Conservation (phyloP, 2,888 invertebrate genomes). For the Osmoderma eremita region DNA sequence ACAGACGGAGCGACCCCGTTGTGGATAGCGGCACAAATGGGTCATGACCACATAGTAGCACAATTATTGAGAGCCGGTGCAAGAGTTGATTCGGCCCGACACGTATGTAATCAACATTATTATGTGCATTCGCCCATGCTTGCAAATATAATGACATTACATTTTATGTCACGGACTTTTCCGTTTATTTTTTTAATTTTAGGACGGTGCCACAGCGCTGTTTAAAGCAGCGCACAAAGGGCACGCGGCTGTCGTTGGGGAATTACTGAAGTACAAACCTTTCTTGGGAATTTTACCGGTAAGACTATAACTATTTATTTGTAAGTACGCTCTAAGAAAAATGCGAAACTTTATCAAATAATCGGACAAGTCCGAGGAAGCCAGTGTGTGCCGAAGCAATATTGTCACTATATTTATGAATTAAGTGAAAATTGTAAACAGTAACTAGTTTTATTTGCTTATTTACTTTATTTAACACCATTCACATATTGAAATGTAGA, state of each 20-base stretch:
- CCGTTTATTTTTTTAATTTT: slow-evolving; percentile 52
- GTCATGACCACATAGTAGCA: slow-evolving; percentile 83
- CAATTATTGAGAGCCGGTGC: slow-evolving; percentile 83
- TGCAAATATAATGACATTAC: background rate
- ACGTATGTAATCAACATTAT: slow-evolving; percentile 67
- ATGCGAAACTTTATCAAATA: no score
- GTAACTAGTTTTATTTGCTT: no score
- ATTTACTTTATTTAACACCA: no score
- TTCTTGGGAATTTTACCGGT: slow-evolving; percentile 85
- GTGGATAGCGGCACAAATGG: slow-evolving; percentile 97
- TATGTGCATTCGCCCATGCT: background rate
- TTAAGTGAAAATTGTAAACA: no score
- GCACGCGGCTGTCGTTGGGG: slow-evolving; percentile 85
- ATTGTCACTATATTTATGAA: no score
- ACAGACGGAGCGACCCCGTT: slow-evolving; percentile 88
- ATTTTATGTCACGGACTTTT: background rate
- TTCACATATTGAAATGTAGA: background rate
- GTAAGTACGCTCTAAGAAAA: no score
- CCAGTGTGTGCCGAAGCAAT: no score
- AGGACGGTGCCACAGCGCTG: slow-evolving; percentile 94
- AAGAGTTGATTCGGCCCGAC: slow-evolving; percentile 80
- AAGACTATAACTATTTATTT: slow-evolving; percentile 50
- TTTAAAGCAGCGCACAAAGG: slow-evolving; percentile 97
- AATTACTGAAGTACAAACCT: slow-evolving; percentile 84
- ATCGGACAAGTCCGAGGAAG: no score